Evolutionary conservation across 2,888 invertebrate species (phyloP).

Genomic region (Ormyrus thymus): DNA sequence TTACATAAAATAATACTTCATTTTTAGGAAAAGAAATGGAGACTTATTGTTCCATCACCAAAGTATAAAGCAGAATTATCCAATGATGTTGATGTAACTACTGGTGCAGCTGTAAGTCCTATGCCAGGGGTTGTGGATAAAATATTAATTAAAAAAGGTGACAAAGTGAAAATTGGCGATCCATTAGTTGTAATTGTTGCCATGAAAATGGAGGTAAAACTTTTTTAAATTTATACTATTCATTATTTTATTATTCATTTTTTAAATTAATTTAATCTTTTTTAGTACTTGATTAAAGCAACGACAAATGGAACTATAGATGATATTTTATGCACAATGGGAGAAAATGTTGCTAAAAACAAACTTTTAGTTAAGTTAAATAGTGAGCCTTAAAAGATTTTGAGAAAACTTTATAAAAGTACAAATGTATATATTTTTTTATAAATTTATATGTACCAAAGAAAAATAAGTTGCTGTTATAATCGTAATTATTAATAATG

Average conservation of each 20-base stretch:
- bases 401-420: neutral
- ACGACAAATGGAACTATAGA: slow-evolving; percentile 86
- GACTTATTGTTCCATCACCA: slow-evolving; percentile 79
- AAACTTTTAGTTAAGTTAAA: slow-evolving; percentile 71
- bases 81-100: slow-evolving; percentile 65
- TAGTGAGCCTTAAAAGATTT: neutral
- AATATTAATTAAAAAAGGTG: slow-evolving; percentile 88
- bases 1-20: slow-evolving; percentile 9
- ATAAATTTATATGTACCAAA: too few species aligned
- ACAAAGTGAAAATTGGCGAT: slow-evolving; percentile 90
- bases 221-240: too few species aligned
- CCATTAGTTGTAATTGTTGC: slow-evolving; percentile 95
- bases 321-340: slow-evolving; percentile 82
- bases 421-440: neutral
- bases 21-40: slow-evolving; percentile 81
- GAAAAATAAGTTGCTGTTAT: too few species aligned
- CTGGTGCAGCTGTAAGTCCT: slow-evolving; percentile 85
- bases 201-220: slow-evolving; percentile 97
- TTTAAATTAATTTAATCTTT: slow-evolving; percentile 52
- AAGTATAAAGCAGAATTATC: slow-evolving; percentile 77
- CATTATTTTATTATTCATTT: slow-evolving; percentile 5
- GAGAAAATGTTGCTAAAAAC: slow-evolving; percentile 90
- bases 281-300: slow-evolving; percentile 89
- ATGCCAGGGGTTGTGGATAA: slow-evolving; percentile 98
- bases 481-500: too few species aligned